Evolutionary conservation across 2,888 invertebrate genomes (phyloP), one percentile per base, ranked within the genome.

Genomic region (Baronia brevicornis): DNA sequence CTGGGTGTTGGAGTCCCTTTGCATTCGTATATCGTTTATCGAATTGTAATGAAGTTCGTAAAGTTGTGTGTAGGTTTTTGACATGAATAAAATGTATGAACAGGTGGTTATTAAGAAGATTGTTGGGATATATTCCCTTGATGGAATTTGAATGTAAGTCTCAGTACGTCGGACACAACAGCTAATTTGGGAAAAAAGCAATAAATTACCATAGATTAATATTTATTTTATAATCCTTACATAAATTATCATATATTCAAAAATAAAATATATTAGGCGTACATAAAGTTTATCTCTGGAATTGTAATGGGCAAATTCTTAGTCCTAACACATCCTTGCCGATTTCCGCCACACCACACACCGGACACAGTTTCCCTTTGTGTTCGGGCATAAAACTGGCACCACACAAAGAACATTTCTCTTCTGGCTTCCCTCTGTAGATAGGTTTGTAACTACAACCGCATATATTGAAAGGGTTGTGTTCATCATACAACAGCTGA

Each of bases 391-490:
- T 82, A 72, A 93, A 99, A 32, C 91, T 91, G 0, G 97, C 93
- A 1, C 88, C 90, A 59, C 98, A 99, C 14, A 98, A 87, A 0
- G 97, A 90, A 60, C 99, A 99, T 50, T 93, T 96, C 23, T 94
- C 91, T 61, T 96, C 96, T 0, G 96, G 92, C 57, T 96, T 97
- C 11, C 98, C 98, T 56, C 95, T 89, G 62, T 99, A 99, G 36
- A 99, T 94, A 0, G 99, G 98, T 25, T 90, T 92, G 74, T 94
- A 98, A 11, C 94, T 91, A 15, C 91, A 89, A 0, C 95, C 97
- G 67, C 99, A 99, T 21, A 99, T 86, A 35, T 90, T 91, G 72
- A 99, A 99, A 0, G 99, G 99, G 80, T 99, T 99, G 65, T 97
- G 97, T 62, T 98, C 97, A 54, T 99, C 98, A 60, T 99, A 99